Evolutionary conservation across 2,888 invertebrate species (phyloP).

Genomic region (Cosmia pyralina): DNA sequence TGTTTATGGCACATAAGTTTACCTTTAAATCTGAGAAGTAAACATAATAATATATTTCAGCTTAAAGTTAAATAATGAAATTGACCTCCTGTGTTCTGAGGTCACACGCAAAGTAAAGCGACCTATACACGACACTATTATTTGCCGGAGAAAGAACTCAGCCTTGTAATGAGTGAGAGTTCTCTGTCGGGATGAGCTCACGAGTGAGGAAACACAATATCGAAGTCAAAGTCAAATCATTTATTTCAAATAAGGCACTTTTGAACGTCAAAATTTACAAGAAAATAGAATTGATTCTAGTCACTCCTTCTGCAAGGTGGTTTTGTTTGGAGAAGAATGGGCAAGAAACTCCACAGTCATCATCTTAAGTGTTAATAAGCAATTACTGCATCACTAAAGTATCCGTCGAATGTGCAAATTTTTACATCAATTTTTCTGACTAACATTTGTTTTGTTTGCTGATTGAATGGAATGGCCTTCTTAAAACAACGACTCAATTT

Average conservation of each 20-base stretch:
- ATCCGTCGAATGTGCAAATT: too few species aligned
- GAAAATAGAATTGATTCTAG: too few species aligned
- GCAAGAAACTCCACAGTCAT: too few species aligned
- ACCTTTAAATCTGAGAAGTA: conserved; percentile 48
- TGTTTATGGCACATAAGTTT: conserved; percentile 35
- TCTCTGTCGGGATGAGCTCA: background rate
- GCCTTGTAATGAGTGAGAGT: background rate
- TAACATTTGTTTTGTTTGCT: background rate
- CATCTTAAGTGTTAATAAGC: background rate
- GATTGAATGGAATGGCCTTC: background rate
- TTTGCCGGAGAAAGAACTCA: background rate
- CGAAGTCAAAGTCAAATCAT: too few species aligned
- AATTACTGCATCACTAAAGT: background rate
- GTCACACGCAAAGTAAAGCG: conserved; percentile 35
- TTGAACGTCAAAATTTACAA: too few species aligned
- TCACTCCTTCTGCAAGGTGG: too few species aligned
- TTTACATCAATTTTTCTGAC: background rate
- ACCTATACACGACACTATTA: conserved; percentile 3
- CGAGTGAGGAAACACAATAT: too few species aligned
- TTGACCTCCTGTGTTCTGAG: conserved; percentile 51
- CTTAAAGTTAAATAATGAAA: conserved; percentile 49
- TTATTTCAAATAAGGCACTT: too few species aligned
- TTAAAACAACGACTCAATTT: background rate
- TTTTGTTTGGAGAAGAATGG: too few species aligned
- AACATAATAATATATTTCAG: conserved; percentile 41